Evolutionary conservation across 2,888 invertebrate genomes (phyloP).

Genomic region (Lasioglossum lativentre): DNA sequence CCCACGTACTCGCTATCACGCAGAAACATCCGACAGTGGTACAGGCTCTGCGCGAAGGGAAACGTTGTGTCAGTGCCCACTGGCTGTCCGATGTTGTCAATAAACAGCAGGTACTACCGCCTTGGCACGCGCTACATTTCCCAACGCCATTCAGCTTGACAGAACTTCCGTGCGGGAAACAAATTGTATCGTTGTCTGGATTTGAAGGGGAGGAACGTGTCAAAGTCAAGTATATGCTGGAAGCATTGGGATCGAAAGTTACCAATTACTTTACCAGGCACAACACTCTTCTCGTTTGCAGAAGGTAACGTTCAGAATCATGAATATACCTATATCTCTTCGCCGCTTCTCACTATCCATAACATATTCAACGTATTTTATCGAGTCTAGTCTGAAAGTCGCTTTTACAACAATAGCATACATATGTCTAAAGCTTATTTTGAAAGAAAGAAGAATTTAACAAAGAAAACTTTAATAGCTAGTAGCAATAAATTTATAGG

Average conservation of each 20-base stretch:
- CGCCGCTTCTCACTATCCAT: no score
- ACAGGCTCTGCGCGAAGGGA: conserved; percentile 90
- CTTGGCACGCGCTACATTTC: conserved; percentile 97
- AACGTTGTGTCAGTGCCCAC: conserved; percentile 92
- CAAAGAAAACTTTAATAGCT: background rate
- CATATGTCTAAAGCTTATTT: background rate
- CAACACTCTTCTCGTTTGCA: conserved; percentile 91
- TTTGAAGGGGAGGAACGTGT: conserved; percentile 95
- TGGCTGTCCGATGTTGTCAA: conserved; percentile 97
- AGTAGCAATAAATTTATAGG: background rate
- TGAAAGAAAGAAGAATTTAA: background rate
- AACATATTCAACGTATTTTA: no score
- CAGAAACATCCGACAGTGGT: conserved; percentile 96
- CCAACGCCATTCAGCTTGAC: conserved; percentile 90
- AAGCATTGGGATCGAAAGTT: conserved; percentile 93
- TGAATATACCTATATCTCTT: background rate
- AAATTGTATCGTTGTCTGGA: conserved; percentile 94
- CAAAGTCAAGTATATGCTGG: conserved; percentile 93
- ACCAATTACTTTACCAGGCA: conserved; percentile 92
- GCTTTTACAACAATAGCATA: no score
- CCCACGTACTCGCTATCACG: conserved; percentile 96
- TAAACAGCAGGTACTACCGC: conserved; percentile 94
- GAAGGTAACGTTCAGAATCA: conserved; percentile 81
- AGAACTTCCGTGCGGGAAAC: conserved; percentile 90
- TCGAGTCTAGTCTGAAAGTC: no score